These are phyloP conservation scores for Montipora sp. DNA, from an alignment of 64 coral and sea anemone species.

Conservation along the genomic window DNA sequence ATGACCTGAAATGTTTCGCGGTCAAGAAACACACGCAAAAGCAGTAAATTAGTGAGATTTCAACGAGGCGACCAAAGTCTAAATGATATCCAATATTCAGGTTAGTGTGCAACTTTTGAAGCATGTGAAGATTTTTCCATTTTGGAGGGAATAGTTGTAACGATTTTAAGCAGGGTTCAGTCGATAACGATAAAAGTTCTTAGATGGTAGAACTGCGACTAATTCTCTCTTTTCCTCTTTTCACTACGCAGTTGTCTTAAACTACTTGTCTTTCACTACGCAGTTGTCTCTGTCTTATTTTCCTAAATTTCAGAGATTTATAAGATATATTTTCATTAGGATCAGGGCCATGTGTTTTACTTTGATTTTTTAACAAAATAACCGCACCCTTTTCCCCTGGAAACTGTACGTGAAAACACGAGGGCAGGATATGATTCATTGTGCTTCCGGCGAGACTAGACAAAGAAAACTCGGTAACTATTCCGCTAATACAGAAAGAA, in stretches of 20 bases:
- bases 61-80: no score
- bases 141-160: no score
- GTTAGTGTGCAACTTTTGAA: no score
- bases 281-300: background rate
- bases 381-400: background rate
- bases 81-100: no score
- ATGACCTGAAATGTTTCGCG: no score
- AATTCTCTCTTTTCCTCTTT: background rate
- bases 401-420: conserved; percentile 10
- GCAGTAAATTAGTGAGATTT: no score
- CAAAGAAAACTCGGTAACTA: background rate
- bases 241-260: background rate
- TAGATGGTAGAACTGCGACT: background rate
- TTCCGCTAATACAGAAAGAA: background rate
- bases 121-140: no score
- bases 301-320: no score
- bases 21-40: no score
- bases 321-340: conserved; percentile 11
- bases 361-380: background rate
- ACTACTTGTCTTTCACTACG: background rate
- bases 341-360: conserved; percentile 17
- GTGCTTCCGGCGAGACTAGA: background rate
- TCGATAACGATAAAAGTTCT: background rate
- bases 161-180: background rate
- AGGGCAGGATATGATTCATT: background rate